Evolutionary conservation across 37 sponge, comb jelly and placozoan species (phyloP), one percentile per base, ranked within the genome.

Genomic region (Diacarnus erythraeanus): DNA sequence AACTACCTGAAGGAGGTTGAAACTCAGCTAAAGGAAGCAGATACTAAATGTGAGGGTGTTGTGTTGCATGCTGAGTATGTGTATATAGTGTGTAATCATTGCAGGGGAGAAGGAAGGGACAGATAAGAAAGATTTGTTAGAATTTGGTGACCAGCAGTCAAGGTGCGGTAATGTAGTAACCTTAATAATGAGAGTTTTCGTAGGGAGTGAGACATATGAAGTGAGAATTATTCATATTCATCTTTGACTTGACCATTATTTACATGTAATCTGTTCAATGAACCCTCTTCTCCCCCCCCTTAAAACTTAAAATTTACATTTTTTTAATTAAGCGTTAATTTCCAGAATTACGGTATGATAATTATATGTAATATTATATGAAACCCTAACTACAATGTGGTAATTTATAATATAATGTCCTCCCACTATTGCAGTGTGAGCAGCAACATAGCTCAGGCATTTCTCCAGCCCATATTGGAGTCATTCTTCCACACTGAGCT

Each of bases 141-240:
- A 94, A 54, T 73, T 94, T 58, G 94, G 94, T 33, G 94, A 94
- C 71, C 84, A 83, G 51, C 87, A 86, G n/a, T 94, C 94, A 36
- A 87, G 80, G 87, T 87, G 10, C 6, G 64, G n/a, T n/a, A n/a
- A n/a, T n/a, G n/a, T n/a, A n/a, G n/a, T n/a, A n/a, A n/a, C n/a
- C n/a, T n/a, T n/a, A n/a, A n/a, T n/a, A n/a, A n/a, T n/a, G n/a
- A n/a, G n/a, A n/a, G n/a, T n/a, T n/a, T n/a, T n/a, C n/a, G n/a
- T n/a, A n/a, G n/a, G n/a, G n/a, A n/a, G n/a, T n/a, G n/a, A n/a
- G n/a, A n/a, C n/a, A n/a, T n/a, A n/a, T n/a, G n/a, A n/a, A n/a
- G n/a, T n/a, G n/a, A n/a, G n/a, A n/a, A n/a, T n/a, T n/a, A n/a
- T n/a, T n/a, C n/a, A n/a, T n/a, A n/a, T n/a, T n/a, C n/a, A n/a